Evolutionary conservation across 2,113 vertebrate genomes (phyloP), one percentile per base, ranked within the genome.

Genomic region (Pithys albifrons): DNA sequence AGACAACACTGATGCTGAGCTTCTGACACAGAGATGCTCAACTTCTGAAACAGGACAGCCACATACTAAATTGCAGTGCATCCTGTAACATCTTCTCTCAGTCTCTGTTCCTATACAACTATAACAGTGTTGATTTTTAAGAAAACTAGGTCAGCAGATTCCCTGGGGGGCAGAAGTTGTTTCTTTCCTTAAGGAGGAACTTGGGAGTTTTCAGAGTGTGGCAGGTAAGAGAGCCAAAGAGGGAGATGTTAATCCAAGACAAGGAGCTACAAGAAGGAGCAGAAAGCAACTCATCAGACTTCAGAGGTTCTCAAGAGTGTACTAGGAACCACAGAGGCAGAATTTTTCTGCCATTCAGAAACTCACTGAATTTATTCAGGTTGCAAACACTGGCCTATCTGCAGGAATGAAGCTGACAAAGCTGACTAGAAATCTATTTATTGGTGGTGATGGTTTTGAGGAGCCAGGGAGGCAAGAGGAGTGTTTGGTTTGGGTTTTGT

Each of bases 31-130:
- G 43, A 48, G 17, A 66, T 15, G 54, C 25, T 49, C n/a, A 45
- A 45, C 43, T 59, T 22, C 25, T 64, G 88, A 72, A 6, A 43
- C 10, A n/a, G 45, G 33, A 58, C 9, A 19, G 43, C 25, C 18
- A 3, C 61, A 57, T 0, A 58, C 15, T 49, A 43, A 66, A 77
- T 24, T 0, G 0, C 35, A 79, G 37, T 0, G 5, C 2, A 0
- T 23, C 39, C 70, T 66, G 9, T 37, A 82, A 57, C 18, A 33
- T n/a, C 10, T 57, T 33, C 57, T 23, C 59, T 61, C 52, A 61
- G 25, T 33, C 29, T 85, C 88, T 48, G 25, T 43, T 85, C 28
- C 70, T 88, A 69, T 65, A 73, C 46, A 71, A 71, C 25, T 71
- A 41, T 13, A 79, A 7, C 1, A 2, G 7, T 14, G 37, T 6